Conservation (phyloP, 2,888 invertebrate genomes). For the Sisyra nigra region DNA sequence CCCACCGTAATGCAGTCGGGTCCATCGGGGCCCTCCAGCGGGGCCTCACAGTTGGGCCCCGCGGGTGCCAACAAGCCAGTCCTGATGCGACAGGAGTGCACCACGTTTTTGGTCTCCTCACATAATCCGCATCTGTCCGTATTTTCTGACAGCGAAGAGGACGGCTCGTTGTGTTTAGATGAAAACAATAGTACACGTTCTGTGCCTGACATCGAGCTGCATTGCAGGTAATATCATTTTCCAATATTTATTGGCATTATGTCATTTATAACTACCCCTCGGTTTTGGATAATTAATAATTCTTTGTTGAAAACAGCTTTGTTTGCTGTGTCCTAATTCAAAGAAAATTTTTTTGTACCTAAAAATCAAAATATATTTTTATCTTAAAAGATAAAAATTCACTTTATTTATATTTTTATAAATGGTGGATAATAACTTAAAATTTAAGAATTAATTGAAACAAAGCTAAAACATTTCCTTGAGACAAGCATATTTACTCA, state of each 20-base stretch:
- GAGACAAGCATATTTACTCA: too few relatives aligned
- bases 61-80: conserved; percentile 53
- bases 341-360: too few relatives aligned
- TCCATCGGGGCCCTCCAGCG: conserved; percentile 18
- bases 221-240: conserved; percentile 34
- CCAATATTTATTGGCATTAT: background rate
- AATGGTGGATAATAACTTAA: too few relatives aligned
- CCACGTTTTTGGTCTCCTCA: conserved; percentile 53
- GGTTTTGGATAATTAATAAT: too few relatives aligned
- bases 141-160: conserved; percentile 65
- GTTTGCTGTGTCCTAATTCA: too few relatives aligned
- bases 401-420: too few relatives aligned
- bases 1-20: conserved; percentile 30
- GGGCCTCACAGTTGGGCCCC: conserved; percentile 15
- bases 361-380: too few relatives aligned
- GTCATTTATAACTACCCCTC: background rate
- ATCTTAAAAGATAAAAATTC: too few relatives aligned
- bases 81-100: conserved; percentile 72
- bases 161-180: conserved; percentile 47
- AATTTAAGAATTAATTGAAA: too few relatives aligned
- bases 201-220: conserved; percentile 68
- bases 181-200: conserved; percentile 51
- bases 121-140: conserved; percentile 53
- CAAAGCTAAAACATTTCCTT: too few relatives aligned
- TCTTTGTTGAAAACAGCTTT: too few relatives aligned